Base-by-base conservation (phyloP, 2,888 invertebrate species). In the Drosophila colorata region DNA sequence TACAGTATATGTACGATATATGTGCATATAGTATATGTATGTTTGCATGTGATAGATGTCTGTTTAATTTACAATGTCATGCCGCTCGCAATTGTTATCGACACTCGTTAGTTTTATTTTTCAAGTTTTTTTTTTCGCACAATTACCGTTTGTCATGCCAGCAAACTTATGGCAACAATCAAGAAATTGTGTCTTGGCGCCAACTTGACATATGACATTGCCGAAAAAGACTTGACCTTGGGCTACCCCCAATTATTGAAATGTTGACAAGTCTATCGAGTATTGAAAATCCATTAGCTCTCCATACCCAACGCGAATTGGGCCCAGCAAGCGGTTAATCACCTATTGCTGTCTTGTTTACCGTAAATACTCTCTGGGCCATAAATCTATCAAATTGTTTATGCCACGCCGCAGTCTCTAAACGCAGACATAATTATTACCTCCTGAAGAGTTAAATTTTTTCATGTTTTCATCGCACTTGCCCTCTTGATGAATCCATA, bases 81-180 rank as follows among this genome's bases (percentile, higher is more conserved):
- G 71, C 58, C 76, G 60, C 51, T 56, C 11, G 64, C 61, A 68
- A 68, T 71, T 67, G 58, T 61, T 67, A 61, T 61, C 48, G 59
- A 58, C 25, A 51, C 35, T 60, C 41, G 41, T 47, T 61, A 35
- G 7, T 53, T 56, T 49, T 51, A 66, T 61, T 33, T 33, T 28
- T 9, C 28, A 9, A 9, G 2, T 28, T 28, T 25, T 25, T 25
- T 67, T 52, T 53, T 46, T 75, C 46, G 63, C 71, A 61, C 81
- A 80, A 80, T 77, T 86, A 78, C 43, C 53, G 61, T 83, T 80
- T 70, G 80, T 78, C 78, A 80, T 80, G 84, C 80, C 67, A 67
- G 47, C 49, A 49, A 69, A 65, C 58, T 78, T 67, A 58, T 33
- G 7, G 16, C 33, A 63, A 55, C 43, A 70, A 66, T 66, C 31